Percentiles rank a stretch among this genome's conserved stretches.
Evolutionary conservation across 2,888 invertebrate genomes (phyloP).

Genomic region (Hybos culiciformis): DNA sequence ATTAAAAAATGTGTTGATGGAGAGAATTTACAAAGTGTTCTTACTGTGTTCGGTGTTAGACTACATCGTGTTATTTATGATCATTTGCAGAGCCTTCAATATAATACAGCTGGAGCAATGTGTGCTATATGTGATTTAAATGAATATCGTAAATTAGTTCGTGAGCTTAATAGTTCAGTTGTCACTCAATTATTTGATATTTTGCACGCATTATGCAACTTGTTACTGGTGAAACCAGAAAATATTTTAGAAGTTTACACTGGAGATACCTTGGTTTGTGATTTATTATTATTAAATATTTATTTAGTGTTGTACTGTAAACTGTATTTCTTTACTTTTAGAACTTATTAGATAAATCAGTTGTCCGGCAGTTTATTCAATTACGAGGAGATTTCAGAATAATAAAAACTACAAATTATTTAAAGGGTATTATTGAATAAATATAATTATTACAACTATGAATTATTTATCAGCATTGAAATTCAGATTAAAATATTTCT

Average conservation of each 20-base stretch:
- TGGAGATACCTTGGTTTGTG: slow-evolving; percentile 79
- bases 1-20: slow-evolving; percentile 79
- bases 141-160: slow-evolving; percentile 83
- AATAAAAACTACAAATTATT: slow-evolving; percentile 54
- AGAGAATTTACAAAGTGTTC: slow-evolving; percentile 73
- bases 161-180: slow-evolving; percentile 55
- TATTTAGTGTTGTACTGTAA: slow-evolving; percentile 3
- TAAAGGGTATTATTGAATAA: slow-evolving; percentile 42
- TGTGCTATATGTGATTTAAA: slow-evolving; percentile 96
- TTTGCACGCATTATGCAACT: slow-evolving; percentile 88
- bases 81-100: slow-evolving; percentile 87
- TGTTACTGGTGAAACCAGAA: slow-evolving; percentile 87
- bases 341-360: slow-evolving; percentile 80
- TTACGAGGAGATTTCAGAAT: slow-evolving; percentile 87
- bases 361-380: slow-evolving; percentile 86
- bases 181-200: slow-evolving; percentile 88
- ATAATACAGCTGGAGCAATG: slow-evolving; percentile 93
- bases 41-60: slow-evolving; percentile 81
- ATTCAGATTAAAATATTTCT: too few species aligned
- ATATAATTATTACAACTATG: too few species aligned
- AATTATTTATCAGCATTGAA: too few species aligned
- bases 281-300: not conserved
- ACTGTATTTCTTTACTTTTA: slow-evolving; percentile 38
- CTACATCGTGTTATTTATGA: slow-evolving; percentile 89
- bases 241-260: slow-evolving; percentile 91